A percentile compares a stretch with the other conserved stretches of the same genome.
Conservation (phyloP, 2,888 invertebrate species). For the Fabriciana adippe region DNA sequence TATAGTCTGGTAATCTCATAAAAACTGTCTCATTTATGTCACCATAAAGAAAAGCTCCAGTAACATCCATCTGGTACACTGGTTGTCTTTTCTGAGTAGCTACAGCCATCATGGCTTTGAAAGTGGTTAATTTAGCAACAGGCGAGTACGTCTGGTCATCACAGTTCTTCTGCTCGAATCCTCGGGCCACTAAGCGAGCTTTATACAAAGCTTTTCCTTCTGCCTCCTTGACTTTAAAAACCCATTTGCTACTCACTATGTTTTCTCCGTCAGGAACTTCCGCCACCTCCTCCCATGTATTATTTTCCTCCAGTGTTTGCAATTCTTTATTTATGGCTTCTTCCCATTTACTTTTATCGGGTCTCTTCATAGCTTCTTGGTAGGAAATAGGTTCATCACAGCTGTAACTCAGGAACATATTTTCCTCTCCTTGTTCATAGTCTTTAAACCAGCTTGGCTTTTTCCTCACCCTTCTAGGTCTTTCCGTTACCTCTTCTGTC, state of each 20-base stretch:
- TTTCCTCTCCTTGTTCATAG: neutral
- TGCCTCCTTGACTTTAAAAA: constrained; percentile 39
- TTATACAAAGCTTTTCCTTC: constrained; percentile 18
- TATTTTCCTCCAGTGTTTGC: constrained; percentile 29
- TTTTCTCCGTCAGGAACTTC: constrained; percentile 24
- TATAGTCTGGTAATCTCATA: constrained; percentile 36
- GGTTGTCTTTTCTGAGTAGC: constrained; percentile 37
- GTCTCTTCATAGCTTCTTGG: constrained; percentile 35
- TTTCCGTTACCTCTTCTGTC: neutral
- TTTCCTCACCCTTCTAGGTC: neutral
- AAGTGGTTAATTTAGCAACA: constrained; percentile 40
- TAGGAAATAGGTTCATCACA: constrained; percentile 33
- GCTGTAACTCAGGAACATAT: neutral
- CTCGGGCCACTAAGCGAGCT: constrained; percentile 36
- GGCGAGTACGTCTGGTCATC: constrained; percentile 39
- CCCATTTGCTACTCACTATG: constrained; percentile 41
- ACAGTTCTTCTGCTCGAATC: constrained; percentile 37
- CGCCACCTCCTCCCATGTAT: constrained; percentile 29
- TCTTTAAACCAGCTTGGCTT: neutral
- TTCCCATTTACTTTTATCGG: constrained; percentile 32
- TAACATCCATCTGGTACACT: constrained; percentile 38
- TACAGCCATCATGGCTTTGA: constrained; percentile 38
- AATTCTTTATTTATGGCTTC: constrained; percentile 32
- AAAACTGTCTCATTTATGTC: constrained; percentile 36
- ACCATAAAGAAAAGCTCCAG: constrained; percentile 38